phyloP scores from a whole-genome alignment of 2,797 vertebrate species.

The Mus minutoides region DNA sequence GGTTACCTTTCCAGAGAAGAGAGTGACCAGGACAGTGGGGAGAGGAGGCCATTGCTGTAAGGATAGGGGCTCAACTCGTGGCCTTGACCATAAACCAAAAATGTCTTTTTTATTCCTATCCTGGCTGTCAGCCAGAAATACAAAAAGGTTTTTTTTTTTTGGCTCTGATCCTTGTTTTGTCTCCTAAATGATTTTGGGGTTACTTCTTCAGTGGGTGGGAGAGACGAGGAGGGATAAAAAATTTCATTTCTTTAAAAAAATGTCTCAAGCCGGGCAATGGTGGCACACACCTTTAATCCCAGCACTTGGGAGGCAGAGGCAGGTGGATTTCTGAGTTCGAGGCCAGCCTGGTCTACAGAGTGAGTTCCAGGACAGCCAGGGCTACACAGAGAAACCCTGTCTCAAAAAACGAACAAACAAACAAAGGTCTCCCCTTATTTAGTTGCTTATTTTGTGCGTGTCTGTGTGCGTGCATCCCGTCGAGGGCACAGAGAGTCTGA shows the following conservation, averaged over 20 bases:
- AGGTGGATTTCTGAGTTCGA: too few species aligned
- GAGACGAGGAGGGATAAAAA: neutral
- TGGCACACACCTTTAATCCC: too few species aligned
- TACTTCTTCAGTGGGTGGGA: neutral
- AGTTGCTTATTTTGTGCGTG: neutral
- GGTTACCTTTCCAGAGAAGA: neutral
- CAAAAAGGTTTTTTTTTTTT: neutral
- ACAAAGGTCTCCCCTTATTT: neutral
- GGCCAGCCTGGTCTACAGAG: too few species aligned
- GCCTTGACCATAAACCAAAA: neutral
- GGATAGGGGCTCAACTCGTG: neutral
- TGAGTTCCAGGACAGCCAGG: too few species aligned
- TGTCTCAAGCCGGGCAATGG: too few species aligned
- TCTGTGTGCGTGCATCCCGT: fast-evolving
- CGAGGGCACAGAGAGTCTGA: fast-evolving
- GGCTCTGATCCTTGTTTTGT: neutral
- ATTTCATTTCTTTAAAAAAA: neutral
- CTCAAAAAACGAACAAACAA: too few species aligned
- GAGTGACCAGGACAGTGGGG: neutral
- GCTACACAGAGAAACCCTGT: too few species aligned
- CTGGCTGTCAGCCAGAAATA: neutral
- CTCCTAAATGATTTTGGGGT: neutral
- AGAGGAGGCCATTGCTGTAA: neutral
- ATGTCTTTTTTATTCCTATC: neutral
- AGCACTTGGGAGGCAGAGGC: too few species aligned